Evolutionary conservation across 2,797 vertebrate species (phyloP).

Genomic region (Clangula hyemalis): DNA sequence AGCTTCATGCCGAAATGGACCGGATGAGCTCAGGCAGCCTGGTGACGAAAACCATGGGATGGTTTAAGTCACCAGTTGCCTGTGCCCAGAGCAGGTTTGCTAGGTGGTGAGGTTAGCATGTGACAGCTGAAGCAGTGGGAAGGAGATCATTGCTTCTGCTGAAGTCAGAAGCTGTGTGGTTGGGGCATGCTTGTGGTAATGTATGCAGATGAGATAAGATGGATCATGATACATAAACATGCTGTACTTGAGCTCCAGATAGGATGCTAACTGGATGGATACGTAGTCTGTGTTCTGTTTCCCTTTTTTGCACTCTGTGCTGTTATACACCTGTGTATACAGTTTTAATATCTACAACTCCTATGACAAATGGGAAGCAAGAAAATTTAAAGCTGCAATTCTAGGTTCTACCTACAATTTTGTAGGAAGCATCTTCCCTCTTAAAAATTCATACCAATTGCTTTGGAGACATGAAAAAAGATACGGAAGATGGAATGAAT

Average conservation of each 20-base stretch:
- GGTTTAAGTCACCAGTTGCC: not conserved
- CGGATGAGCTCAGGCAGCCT: not conserved
- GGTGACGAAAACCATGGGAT: not conserved
- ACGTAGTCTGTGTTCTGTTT: not conserved
- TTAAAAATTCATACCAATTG: not conserved
- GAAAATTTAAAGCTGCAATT: not conserved
- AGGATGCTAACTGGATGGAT: not conserved
- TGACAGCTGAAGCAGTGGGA: not conserved
- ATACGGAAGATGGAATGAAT: not conserved
- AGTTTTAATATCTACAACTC: not conserved
- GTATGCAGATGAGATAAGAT: not conserved
- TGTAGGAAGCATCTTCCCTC: not conserved
- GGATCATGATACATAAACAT: not conserved
- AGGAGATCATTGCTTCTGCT: not conserved
- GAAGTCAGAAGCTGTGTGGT: not conserved
- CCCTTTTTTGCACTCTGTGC: not conserved
- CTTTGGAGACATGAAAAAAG: not conserved
- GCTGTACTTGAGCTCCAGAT: not conserved
- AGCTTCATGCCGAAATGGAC: not conserved
- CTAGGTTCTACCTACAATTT: not conserved
- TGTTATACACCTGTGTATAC: not conserved
- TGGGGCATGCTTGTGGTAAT: not conserved
- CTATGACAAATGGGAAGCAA: not conserved
- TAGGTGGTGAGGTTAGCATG: accelerated
- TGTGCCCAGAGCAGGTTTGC: not conserved